A percentile compares a stretch with the other conserved stretches of the same genome.
Evolutionary conservation across 2,888 invertebrate species (phyloP).

Genomic region (Drosophila parthenogenetica): DNA sequence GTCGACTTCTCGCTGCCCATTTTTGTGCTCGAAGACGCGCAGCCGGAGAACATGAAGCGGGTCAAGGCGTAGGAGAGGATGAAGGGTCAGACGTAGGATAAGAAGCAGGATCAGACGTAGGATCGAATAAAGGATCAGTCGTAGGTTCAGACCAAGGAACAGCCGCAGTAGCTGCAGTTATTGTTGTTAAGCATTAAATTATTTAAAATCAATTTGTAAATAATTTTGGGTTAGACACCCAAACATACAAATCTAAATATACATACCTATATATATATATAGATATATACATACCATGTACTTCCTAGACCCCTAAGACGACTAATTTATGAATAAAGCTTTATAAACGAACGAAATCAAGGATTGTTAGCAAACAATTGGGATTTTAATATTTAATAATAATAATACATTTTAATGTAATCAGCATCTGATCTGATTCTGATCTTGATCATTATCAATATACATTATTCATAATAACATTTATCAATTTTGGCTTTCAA

Average conservation of each 20-base stretch:
- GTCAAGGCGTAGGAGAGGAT: conserved; percentile 57
- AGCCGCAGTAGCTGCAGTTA: background rate
- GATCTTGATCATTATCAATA: conserved; percentile 42
- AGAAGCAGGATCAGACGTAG: no score
- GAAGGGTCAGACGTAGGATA: background rate
- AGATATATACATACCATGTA: conserved; percentile 34
- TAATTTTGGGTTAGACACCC: conserved; percentile 43
- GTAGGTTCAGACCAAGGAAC: background rate
- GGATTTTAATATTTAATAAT: conserved; percentile 59
- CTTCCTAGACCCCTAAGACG: conserved; percentile 66
- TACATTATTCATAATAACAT: conserved; percentile 55
- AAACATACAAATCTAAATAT: conserved; percentile 2
- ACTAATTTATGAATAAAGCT: conserved; percentile 82
- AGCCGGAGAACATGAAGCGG: conserved; percentile 69
- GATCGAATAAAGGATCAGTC: background rate
- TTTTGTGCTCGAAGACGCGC: conserved; percentile 82
- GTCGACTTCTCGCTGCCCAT: conserved; percentile 84
- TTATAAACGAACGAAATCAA: conserved; percentile 55
- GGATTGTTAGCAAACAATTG: conserved; percentile 66
- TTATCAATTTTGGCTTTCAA: conserved; percentile 72
- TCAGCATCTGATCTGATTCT: conserved; percentile 29
- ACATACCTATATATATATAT: conserved; percentile 27
- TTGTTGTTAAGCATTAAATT: conserved; percentile 58
- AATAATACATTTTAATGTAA: conserved; percentile 51
- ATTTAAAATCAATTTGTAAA: conserved; percentile 74